Conservation (phyloP, 37 sponge, comb jelly and placozoan genomes). For the Halichondria panicea region DNA sequence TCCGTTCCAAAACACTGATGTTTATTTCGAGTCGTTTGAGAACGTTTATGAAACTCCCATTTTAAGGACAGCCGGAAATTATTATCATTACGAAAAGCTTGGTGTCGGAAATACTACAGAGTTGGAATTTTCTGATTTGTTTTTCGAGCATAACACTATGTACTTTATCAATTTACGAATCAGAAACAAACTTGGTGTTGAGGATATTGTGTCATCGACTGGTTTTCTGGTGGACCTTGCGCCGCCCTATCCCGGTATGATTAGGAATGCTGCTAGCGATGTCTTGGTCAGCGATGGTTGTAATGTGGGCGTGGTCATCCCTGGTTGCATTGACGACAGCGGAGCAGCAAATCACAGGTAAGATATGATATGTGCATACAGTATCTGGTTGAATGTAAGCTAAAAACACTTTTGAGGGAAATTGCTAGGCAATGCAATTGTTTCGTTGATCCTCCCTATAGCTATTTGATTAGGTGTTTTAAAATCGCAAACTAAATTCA, state of each 20-base stretch:
- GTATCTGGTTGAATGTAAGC: no score
- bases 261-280: constrained; percentile 29
- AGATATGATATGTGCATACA: neutral
- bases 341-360: constrained; percentile 40
- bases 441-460: no score
- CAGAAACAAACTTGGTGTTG: constrained; percentile 65
- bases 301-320: neutral
- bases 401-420: no score
- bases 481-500: no score
- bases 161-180: constrained; percentile 74
- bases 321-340: constrained; percentile 16
- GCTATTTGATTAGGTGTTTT: no score
- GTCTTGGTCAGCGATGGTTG: constrained; percentile 38
- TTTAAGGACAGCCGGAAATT: constrained; percentile 32
- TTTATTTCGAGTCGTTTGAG: constrained; percentile 13
- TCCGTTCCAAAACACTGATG: no score
- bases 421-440: no score
- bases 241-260: constrained; percentile 71
- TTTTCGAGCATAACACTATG: constrained; percentile 28
- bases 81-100: constrained; percentile 72
- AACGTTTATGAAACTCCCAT: constrained; percentile 50
- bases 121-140: constrained; percentile 24
- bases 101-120: constrained; percentile 60
- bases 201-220: constrained; percentile 51
- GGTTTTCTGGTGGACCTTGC: constrained; percentile 75